A percentile compares a stretch with the other conserved stretches of the same genome.
Evolutionary conservation across 2,797 vertebrate genomes (phyloP).

Genomic region (Coracias cyanogaster): DNA sequence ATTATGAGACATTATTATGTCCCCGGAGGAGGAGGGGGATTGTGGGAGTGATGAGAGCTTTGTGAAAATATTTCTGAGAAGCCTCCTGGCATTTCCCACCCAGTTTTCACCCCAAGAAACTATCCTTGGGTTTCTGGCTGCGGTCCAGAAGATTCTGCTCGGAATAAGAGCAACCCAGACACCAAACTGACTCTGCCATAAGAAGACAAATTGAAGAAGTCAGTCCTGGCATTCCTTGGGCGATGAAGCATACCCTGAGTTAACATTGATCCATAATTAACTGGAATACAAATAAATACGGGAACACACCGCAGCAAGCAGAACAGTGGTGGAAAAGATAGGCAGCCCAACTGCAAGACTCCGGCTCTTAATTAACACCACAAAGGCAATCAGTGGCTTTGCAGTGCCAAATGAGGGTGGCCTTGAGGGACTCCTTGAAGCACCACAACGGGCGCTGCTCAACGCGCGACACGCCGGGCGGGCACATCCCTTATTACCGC

Average conservation of each 20-base stretch:
- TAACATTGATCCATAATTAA: conserved; percentile 54
- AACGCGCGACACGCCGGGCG: background rate
- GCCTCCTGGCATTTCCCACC: background rate
- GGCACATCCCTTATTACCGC: background rate
- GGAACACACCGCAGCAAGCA: background rate
- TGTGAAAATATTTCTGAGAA: conserved; percentile 30
- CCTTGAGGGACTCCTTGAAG: background rate
- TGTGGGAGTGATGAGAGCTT: conserved; percentile 23
- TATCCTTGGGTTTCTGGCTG: background rate
- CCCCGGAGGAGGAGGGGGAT: background rate
- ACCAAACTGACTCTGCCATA: conserved; percentile 25
- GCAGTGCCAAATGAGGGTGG: background rate
- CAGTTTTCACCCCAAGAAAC: conserved; percentile 15
- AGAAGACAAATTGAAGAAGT: conserved; percentile 38
- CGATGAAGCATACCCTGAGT: conserved; percentile 33
- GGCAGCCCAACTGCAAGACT: background rate
- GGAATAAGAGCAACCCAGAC: conserved; percentile 15
- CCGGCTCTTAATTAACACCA: conserved; percentile 50
- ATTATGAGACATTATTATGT: conserved; percentile 9
- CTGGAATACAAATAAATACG: conserved; percentile 28
- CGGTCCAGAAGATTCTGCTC: background rate
- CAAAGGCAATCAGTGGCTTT: conserved; percentile 41
- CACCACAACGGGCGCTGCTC: background rate
- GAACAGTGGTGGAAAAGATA: background rate
- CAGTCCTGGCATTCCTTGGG: background rate